Evolutionary conservation across 2,888 invertebrate genomes (phyloP), one percentile per base, ranked within the genome.

Genomic region (Gymnoscelis rufifasciata): DNA sequence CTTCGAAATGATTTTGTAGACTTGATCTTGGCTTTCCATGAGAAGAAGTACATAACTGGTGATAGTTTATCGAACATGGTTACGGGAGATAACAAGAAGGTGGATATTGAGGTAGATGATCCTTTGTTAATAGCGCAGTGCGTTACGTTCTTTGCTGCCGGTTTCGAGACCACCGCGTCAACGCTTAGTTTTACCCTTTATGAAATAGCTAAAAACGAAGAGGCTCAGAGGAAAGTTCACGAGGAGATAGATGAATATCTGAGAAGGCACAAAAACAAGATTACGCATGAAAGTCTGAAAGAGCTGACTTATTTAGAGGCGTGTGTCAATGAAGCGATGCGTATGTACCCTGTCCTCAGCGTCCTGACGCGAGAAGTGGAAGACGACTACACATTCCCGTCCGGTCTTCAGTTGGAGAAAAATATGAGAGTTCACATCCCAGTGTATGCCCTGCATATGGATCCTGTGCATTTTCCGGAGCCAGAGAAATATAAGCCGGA

Each of bases 51-150:
- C 8, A 59, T 81, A 13, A 52, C 49, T 1, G 80, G 79, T 0
- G 76, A 78, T 43, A 67, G 68, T 37, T 52, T 79, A 13, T 62
- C 35, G 0, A 74, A 71, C 27, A 54, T 68, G 54, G 68, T 66
- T 28, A 54, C 7, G 19, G 65, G 64, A 0, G 59, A 48, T 0
- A 54, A 53, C 1, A 60, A 66, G 8, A 72, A 62, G 36, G 56
- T 66, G 0, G 52, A 54, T 7, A 24, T 83, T 0, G 62, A 71
- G 1, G 60, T 90, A 0, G 70, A 79, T 0, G 62, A 88, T 7
- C 74, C 87, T 1, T 62, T 90, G 27, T 54, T 91, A 3, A 77
- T 86, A 0, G 83, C 90, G 0, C 90, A 92, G 45, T 86, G 90
- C 1, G 78, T 89, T 23, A 62, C 89, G 0, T 90, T 92, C 42